Conservation (phyloP, 92 coral and sea anemone genomes). For the Epizoanthus stellaris region DNA sequence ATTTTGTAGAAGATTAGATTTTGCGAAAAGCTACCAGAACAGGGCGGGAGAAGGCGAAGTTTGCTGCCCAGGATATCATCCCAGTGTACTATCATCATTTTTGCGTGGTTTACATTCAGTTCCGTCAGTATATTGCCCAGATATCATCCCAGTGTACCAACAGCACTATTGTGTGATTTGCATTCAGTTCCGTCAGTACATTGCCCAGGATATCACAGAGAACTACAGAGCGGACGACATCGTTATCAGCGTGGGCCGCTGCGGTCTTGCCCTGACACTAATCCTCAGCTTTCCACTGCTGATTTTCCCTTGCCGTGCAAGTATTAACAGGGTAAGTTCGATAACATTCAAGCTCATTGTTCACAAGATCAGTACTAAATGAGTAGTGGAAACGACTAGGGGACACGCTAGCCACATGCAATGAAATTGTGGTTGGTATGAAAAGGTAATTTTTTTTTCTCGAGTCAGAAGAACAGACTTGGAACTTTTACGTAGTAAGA, state of each 20-base stretch:
- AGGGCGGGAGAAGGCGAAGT: not conserved
- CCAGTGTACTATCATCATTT: too few species aligned
- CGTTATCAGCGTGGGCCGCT: slow-evolving; percentile 79
- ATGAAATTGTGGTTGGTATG: too few species aligned
- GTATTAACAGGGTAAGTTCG: slow-evolving; percentile 74
- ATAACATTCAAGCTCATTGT: too few species aligned
- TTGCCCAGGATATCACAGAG: slow-evolving; percentile 83
- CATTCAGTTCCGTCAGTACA: slow-evolving; percentile 76
- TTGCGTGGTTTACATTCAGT: too few species aligned
- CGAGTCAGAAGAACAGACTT: slow-evolving; percentile 11
- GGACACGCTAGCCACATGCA: too few species aligned
- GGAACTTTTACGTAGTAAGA: too few species aligned
- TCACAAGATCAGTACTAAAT: too few species aligned
- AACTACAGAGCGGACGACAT: slow-evolving; percentile 71
- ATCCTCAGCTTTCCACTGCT: slow-evolving; percentile 87
- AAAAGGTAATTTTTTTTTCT: not conserved
- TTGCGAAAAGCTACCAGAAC: not conserved
- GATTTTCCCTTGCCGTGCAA: slow-evolving; percentile 82
- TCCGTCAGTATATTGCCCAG: too few species aligned
- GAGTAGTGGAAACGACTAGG: too few species aligned
- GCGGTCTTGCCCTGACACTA: slow-evolving; percentile 78
- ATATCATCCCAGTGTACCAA: not conserved
- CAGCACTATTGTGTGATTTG: not conserved
- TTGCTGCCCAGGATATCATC: too few species aligned
- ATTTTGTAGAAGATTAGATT: not conserved